phyloP scores from a whole-genome alignment of 2,797 vertebrate species.

The Myiotriccus ornatus region DNA sequence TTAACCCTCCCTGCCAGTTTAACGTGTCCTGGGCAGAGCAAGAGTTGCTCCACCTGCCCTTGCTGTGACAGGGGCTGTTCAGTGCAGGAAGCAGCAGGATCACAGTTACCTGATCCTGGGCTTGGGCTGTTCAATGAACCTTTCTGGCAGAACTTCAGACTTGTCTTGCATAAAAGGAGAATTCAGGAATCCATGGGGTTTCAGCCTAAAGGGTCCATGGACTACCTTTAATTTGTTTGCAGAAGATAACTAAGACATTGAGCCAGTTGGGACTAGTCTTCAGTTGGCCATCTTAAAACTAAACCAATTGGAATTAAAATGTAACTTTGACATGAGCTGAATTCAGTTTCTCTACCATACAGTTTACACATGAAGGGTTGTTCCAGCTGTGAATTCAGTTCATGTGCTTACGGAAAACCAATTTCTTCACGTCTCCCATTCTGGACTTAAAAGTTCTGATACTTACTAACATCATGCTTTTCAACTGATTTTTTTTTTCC shows the following conservation, averaged over 20 bases:
- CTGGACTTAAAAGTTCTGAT: background rate
- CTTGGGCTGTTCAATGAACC: background rate
- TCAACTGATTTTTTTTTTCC: background rate
- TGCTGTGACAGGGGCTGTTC: accelerated
- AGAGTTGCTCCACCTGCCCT: background rate
- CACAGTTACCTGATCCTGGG: background rate
- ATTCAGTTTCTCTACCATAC: background rate
- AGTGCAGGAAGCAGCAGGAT: background rate
- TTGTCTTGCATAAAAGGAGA: background rate
- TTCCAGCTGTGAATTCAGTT: background rate
- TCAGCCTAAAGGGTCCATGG: background rate
- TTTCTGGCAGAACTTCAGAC: background rate
- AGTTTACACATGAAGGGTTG: background rate
- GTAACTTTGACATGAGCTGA: background rate
- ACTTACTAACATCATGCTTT: background rate
- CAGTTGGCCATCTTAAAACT: background rate
- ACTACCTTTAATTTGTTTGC: background rate
- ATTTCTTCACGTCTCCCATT: background rate
- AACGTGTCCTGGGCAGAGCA: background rate
- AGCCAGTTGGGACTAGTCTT: background rate
- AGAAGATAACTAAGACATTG: background rate
- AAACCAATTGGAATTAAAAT: background rate
- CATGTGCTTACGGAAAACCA: background rate
- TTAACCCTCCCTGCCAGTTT: background rate
- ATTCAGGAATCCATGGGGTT: background rate